Evolutionary conservation across 2,888 invertebrate species (phyloP), one percentile per base, ranked within the genome.

Genomic region (Phlogophora meticulosa): DNA sequence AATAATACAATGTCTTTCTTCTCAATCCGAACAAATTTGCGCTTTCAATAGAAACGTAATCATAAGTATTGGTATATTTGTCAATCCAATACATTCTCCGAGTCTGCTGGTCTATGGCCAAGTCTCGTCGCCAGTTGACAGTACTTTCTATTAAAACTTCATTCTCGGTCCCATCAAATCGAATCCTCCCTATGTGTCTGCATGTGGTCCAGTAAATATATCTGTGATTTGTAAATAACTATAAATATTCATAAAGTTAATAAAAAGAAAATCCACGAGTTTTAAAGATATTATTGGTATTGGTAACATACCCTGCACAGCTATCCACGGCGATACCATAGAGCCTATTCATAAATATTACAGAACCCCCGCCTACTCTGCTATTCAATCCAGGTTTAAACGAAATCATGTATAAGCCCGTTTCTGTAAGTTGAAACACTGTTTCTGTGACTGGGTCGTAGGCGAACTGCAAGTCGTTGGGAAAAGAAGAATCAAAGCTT

Each of bases 31-130:
- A 96, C 40, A 98, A 92, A 81, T 97, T 96, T 7, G 97, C 96
- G 72, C 97, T 96, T 88, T 98, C 97, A 57, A 98, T 4, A 11
- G 1, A 96, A 86, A 96, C 94, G 28, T 96, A 96, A 24, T 97
- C 98, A 79, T 96, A 96, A n/a, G n/a, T n/a, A n/a, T n/a, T n/a
- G n/a, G n/a, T n/a, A n/a, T n/a, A n/a, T n/a, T n/a, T n/a, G 66
- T 98, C 98, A 4, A 97, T 96, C 98, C 98, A 98, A 88, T 97
- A 98, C 0, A 98, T 91, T 69, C 96, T 96, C 78, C 96, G 96
- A 0, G 96, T 93, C 42, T 1, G 7, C 13, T 11, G 28, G 10
- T 32, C 49, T 17, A 49, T 42, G 22, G 9, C 15, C n/a, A 60
- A 22, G 28, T 42, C 11, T 20, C 2, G 1, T 9, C 36, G 10